These are phyloP conservation scores for Perdita meconis DNA, from an alignment of 2,888 invertebrate species.

Conservation along the genomic window DNA sequence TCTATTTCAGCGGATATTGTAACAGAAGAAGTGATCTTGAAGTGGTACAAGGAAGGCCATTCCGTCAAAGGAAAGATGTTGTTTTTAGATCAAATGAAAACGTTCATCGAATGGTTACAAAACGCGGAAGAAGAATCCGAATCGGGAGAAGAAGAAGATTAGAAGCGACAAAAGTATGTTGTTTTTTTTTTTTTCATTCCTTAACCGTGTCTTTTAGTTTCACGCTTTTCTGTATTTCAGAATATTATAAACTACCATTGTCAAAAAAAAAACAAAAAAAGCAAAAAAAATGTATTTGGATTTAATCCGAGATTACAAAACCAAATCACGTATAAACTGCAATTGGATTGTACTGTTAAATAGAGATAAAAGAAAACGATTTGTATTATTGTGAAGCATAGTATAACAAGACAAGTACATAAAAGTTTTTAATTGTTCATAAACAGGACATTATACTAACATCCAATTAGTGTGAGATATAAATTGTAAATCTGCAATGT, in stretches of 20 bases:
- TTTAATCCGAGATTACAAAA: conserved; percentile 75
- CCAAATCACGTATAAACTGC: conserved; percentile 59
- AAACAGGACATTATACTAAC: conserved; percentile 63
- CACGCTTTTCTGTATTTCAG: conserved; percentile 41
- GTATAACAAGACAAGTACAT: conserved; percentile 63
- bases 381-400: conserved; percentile 63
- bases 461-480: conserved; percentile 73
- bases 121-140: conserved; percentile 95
- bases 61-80: conserved; percentile 98
- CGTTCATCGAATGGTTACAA: conserved; percentile 98
- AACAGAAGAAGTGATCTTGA: conserved; percentile 97
- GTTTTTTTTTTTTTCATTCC: conserved; percentile 12
- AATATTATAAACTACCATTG: conserved; percentile 75
- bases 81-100: conserved; percentile 99
- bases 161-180: conserved; percentile 69
- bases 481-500: conserved; percentile 81
- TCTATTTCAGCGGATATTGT: conserved; percentile 92
- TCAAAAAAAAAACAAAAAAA: too few species aligned
- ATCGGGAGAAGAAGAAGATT: conserved; percentile 86
- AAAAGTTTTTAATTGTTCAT: conserved; percentile 70
- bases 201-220: conserved; percentile 13
- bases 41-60: conserved; percentile 98
- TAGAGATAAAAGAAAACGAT: conserved; percentile 57
- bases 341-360: conserved; percentile 63
- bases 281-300: conserved; percentile 75